Evolutionary conservation across 37 sponge, comb jelly and placozoan genomes (phyloP).

Genomic region (Oopsacas minuta): DNA sequence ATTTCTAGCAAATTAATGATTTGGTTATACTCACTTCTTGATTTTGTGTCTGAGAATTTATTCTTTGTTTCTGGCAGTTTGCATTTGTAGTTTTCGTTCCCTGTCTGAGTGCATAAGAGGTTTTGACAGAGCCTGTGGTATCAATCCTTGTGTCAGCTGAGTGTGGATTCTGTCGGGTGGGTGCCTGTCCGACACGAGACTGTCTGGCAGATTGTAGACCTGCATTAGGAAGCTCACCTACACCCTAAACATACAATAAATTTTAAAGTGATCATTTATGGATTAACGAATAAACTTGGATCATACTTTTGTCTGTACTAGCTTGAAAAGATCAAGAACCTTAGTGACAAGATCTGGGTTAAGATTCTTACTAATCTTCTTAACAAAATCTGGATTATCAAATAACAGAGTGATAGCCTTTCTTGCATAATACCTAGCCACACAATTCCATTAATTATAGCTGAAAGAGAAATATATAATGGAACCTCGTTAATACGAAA

Average conservation of each 20-base stretch:
- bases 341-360: not conserved
- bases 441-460: not conserved
- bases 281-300: not conserved
- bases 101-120: not conserved
- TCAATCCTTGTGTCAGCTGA: not conserved
- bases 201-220: not conserved
- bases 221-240: not conserved
- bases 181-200: not conserved
- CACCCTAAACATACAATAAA: not conserved
- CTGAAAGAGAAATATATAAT: not conserved
- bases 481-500: too few species aligned
- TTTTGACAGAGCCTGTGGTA: not conserved
- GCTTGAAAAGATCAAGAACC: not conserved
- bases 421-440: constrained; percentile 52
- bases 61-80: not conserved
- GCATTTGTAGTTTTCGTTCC: not conserved
- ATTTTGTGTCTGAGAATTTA: not conserved
- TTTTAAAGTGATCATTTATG: not conserved
- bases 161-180: not conserved
- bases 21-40: not conserved
- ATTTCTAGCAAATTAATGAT: not conserved
- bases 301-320: not conserved
- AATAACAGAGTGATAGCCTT: constrained; percentile 30
- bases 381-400: constrained; percentile 39
- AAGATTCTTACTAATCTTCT: not conserved